Conservation (phyloP, 1,140 invertebrate species). For the Neuroterus valhalla region DNA sequence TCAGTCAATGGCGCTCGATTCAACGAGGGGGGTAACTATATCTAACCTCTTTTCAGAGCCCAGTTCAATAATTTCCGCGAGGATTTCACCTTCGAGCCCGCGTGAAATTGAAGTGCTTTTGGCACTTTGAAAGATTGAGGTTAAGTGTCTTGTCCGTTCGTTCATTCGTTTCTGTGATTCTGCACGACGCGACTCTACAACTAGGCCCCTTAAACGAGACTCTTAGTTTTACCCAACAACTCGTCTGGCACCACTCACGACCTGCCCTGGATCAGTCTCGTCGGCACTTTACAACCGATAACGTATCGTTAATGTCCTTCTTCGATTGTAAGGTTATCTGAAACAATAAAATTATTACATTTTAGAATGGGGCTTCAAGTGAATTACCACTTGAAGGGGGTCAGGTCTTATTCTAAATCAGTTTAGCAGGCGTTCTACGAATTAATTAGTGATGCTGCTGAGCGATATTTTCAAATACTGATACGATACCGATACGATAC, state of each 20-base stretch:
- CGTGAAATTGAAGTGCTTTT: slow-evolving; percentile 52
- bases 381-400: too few relatives aligned
- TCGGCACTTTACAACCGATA: not conserved
- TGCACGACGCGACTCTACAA: slow-evolving; percentile 33
- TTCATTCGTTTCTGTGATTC: slow-evolving; percentile 40
- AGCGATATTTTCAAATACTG: too few relatives aligned
- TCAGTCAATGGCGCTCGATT: not conserved
- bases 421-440: too few relatives aligned
- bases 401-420: too few relatives aligned
- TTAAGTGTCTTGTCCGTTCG: slow-evolving; percentile 47
- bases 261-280: not conserved
- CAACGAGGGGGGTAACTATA: not conserved
- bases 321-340: slow-evolving; percentile 9
- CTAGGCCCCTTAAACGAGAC: slow-evolving; percentile 11
- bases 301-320: slow-evolving; percentile 1
- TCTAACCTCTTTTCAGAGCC: slow-evolving; percentile 4
- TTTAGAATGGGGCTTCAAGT: not conserved
- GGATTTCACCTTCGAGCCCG: slow-evolving; percentile 33
- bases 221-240: slow-evolving; percentile 21
- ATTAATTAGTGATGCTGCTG: too few relatives aligned
- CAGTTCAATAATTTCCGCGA: slow-evolving; percentile 45
- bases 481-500: too few relatives aligned
- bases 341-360: not conserved
- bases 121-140: slow-evolving; percentile 48
- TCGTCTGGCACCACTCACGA: slow-evolving; percentile 15